phyloP scores from a whole-genome alignment of 2,113 vertebrate species.

The Isichthys henryi region DNA sequence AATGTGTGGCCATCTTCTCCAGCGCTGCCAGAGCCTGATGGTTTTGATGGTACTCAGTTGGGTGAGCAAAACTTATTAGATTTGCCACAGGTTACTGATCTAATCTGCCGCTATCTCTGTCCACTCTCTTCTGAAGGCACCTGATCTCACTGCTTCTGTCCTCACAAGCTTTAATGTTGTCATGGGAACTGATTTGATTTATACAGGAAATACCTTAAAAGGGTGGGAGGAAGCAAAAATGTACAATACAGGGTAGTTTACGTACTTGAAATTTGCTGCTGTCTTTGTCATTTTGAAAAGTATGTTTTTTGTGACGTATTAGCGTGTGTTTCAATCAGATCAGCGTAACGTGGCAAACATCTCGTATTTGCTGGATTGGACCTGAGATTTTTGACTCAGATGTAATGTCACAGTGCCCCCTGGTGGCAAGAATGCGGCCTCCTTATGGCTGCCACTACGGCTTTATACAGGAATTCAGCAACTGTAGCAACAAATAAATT shows the following conservation, averaged over 20 bases:
- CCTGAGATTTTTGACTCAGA: neutral
- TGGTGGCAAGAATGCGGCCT: neutral
- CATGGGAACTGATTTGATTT: slow-evolving; percentile 14
- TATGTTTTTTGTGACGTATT: neutral
- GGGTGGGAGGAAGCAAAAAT: neutral
- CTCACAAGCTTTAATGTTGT: slow-evolving; percentile 13
- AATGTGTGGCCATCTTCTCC: neutral
- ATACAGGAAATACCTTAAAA: neutral
- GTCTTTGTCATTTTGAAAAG: slow-evolving; percentile 2
- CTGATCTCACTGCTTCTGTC: neutral
- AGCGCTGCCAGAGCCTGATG: neutral
- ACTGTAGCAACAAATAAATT: neutral
- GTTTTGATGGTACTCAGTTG: neutral
- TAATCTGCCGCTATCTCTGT: neutral
- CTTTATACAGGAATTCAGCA: neutral
- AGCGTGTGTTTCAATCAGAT: neutral
- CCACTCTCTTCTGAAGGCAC: neutral
- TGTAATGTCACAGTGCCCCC: slow-evolving; percentile 12
- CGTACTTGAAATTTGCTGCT: neutral
- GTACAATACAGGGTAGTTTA: neutral
- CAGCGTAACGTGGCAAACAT: neutral
- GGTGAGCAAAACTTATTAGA: neutral
- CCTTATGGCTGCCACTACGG: neutral
- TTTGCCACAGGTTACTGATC: neutral
- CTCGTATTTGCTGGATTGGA: neutral